A percentile compares a stretch with the other conserved stretches of the same genome.
These are phyloP conservation scores for Trissoscelio sp. DNA, from an alignment of 2,888 invertebrate species.

Conservation along the genomic window DNA sequence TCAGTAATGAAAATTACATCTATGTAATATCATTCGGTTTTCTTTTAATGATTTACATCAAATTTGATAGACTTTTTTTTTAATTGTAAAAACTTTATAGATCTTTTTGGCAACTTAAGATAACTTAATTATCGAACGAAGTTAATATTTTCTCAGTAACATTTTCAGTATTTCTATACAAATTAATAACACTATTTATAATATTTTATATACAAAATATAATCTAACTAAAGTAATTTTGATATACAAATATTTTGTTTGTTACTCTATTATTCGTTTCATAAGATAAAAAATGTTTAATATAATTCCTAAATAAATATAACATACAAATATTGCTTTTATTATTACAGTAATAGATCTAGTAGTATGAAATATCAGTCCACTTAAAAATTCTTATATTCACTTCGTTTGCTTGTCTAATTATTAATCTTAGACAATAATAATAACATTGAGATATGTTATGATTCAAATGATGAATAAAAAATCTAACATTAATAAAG, in stretches of 20 bases:
- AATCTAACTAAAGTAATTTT: neutral
- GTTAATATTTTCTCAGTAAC: too few relatives aligned
- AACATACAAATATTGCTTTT: constrained; percentile 3
- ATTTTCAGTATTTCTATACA: too few relatives aligned
- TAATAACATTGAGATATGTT: constrained; percentile 22
- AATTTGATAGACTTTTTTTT: too few relatives aligned
- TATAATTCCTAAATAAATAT: neutral
- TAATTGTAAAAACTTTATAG: too few relatives aligned
- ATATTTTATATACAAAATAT: neutral
- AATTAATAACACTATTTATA: neutral
- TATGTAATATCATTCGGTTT: constrained; percentile 12
- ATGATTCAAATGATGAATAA: neutral
- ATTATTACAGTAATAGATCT: neutral
- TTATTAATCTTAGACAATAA: neutral
- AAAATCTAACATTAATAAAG: neutral
- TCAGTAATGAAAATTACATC: neutral
- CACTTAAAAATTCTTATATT: constrained; percentile 1
- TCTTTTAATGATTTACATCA: neutral
- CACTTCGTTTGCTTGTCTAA: neutral
- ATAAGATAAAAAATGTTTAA: neutral
- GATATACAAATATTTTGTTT: neutral
- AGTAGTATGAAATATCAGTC: constrained; percentile 9
- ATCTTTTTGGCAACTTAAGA: too few relatives aligned
- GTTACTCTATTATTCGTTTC: neutral
- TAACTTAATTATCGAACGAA: too few relatives aligned